phyloP scores from a whole-genome alignment of 2,113 vertebrate species.

The Brachyistius frenatus region DNA sequence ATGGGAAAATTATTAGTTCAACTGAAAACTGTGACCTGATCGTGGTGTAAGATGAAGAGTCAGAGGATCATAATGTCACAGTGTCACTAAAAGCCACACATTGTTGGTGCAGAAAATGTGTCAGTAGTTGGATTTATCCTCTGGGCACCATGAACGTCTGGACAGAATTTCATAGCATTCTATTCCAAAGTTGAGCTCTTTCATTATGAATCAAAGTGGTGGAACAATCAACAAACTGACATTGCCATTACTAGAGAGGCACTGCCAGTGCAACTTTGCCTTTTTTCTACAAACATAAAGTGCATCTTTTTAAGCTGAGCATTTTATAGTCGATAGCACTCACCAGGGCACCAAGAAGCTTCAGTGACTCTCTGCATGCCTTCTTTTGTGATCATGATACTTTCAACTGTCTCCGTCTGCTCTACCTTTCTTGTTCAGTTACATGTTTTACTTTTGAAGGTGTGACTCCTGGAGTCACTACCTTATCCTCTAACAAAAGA shows the following conservation, averaged over 20 bases:
- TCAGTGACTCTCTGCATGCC: constrained; percentile 56
- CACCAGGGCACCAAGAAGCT: constrained; percentile 12
- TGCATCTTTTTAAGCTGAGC: constrained; percentile 19
- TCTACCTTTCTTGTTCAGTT: constrained; percentile 29
- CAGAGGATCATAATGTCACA: too few relatives aligned
- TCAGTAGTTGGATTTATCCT: not conserved
- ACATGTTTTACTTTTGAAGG: constrained; percentile 25
- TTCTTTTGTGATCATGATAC: constrained; percentile 14
- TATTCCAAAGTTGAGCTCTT: not conserved
- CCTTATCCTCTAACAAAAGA: constrained; percentile 34
- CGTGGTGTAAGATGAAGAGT: too few relatives aligned
- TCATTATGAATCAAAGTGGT: not conserved
- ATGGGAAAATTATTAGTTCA: too few relatives aligned
- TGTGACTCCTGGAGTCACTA: constrained; percentile 26
- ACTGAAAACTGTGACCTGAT: too few relatives aligned
- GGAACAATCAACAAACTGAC: not conserved
- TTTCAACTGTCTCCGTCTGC: constrained; percentile 36
- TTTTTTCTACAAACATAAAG: constrained; percentile 45
- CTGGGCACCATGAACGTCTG: not conserved
- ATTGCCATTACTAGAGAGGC: not conserved
- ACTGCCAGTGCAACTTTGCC: constrained; percentile 50
- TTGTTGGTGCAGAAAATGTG: not conserved
- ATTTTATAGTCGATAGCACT: constrained; percentile 30
- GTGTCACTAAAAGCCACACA: not conserved
- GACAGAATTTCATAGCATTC: not conserved